A percentile compares a stretch with the other conserved stretches of the same genome.
Conservation (phyloP, 1,140 invertebrate genomes). For the Macrobrachium nipponense region DNA sequence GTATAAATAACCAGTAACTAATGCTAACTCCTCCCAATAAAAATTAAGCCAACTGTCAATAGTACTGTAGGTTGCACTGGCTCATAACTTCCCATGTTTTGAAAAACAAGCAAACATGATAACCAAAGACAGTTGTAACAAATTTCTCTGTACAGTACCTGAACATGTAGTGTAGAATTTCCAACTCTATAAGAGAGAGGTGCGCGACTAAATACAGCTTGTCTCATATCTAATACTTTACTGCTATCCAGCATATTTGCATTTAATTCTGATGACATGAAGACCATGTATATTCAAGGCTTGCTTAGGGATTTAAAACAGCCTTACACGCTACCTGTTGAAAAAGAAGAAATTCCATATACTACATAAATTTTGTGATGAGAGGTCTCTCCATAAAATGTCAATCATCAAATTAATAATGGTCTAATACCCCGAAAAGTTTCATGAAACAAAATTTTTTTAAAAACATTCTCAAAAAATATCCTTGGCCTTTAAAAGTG, state of each 20-base stretch:
- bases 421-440: too few relatives aligned
- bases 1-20: too few relatives aligned
- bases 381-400: too few relatives aligned
- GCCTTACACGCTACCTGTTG: background rate
- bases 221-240: constrained; percentile 54
- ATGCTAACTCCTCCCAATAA: too few relatives aligned
- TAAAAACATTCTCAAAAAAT: too few relatives aligned
- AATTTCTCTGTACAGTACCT: constrained; percentile 31
- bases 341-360: background rate
- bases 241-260: constrained; percentile 32
- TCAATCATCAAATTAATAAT: too few relatives aligned
- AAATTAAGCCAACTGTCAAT: too few relatives aligned
- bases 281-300: background rate
- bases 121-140: background rate
- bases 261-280: background rate
- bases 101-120: background rate
- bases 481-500: too few relatives aligned
- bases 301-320: background rate
- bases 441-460: too few relatives aligned
- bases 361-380: too few relatives aligned
- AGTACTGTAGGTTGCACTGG: background rate
- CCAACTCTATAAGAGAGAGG: constrained; percentile 60
- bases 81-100: background rate
- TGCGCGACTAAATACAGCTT: constrained; percentile 53
- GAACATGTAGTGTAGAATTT: constrained; percentile 56